Percentiles rank a stretch among this genome's conserved stretches.
Evolutionary conservation across 2,113 vertebrate species (phyloP).

Genomic region (Zapus hudsonius): DNA sequence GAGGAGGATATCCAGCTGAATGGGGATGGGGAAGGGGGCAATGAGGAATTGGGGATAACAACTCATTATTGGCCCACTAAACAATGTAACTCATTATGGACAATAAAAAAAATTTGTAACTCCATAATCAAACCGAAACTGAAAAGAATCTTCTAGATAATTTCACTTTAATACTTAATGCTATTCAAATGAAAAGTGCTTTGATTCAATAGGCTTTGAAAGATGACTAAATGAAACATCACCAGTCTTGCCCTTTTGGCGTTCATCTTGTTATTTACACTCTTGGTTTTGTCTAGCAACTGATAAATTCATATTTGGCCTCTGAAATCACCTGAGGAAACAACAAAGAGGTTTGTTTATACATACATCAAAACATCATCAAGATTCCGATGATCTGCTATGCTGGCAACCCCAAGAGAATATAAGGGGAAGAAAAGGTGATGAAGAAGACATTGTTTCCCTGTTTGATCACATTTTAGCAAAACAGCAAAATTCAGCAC

Average conservation of each 20-base stretch:
- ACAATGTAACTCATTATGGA: no score
- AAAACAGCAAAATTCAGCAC: constrained; percentile 47
- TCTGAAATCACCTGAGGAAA: constrained; percentile 50
- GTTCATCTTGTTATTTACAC: constrained; percentile 30
- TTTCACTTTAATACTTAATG: background rate
- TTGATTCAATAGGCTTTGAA: background rate
- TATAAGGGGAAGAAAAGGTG: background rate
- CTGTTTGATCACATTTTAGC: constrained; percentile 47
- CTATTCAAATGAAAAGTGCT: background rate
- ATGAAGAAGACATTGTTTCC: constrained; percentile 44
- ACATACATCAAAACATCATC: constrained; percentile 56
- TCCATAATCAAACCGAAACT: constrained; percentile 10
- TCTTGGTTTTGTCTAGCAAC: constrained; percentile 1
- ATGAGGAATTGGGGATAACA: no score
- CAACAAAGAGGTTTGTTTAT: constrained; percentile 25
- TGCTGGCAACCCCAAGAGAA: background rate
- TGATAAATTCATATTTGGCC: background rate
- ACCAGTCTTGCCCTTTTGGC: constrained; percentile 36
- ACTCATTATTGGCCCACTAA: no score
- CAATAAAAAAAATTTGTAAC: constrained; percentile 28
- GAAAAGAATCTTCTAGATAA: background rate
- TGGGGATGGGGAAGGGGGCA: no score
- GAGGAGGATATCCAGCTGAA: no score
- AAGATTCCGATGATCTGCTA: constrained; percentile 53
- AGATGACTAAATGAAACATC: constrained; percentile 8